Conservation (phyloP, 2,888 invertebrate species). For the Drosophila kambysellisi region DNA sequence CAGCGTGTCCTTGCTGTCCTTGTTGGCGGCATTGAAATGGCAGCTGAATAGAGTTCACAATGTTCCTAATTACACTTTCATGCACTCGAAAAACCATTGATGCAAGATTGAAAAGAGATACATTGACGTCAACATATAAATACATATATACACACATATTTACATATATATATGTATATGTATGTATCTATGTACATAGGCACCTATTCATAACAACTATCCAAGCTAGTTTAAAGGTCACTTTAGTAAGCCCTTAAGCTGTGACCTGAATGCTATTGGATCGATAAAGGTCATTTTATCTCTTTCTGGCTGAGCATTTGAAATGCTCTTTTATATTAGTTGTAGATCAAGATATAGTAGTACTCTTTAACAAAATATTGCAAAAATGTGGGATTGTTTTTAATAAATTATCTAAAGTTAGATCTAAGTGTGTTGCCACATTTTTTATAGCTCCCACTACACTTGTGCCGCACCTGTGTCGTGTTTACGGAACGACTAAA, state of each 20-base stretch:
- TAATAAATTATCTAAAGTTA: not conserved
- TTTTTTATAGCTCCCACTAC: not conserved
- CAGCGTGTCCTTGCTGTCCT: conserved; percentile 41
- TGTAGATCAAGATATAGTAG: not conserved
- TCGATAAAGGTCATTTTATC: conserved; percentile 33
- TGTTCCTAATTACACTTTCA: conserved; percentile 51
- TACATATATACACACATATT: not conserved
- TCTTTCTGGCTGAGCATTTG: not conserved
- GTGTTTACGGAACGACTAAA: not conserved
- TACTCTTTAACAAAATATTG: not conserved
- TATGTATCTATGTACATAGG: not conserved
- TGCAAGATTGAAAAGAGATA: conserved; percentile 9
- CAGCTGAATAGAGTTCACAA: conserved; percentile 34
- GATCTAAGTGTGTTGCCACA: not conserved
- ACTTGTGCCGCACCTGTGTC: not conserved
- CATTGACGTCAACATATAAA: conserved; percentile 19
- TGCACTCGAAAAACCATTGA: conserved; percentile 37
- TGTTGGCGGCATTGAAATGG: conserved; percentile 49
- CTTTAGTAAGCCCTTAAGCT: conserved; percentile 2
- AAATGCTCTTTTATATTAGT: not conserved
- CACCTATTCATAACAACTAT: conserved; percentile 20
- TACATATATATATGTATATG: not conserved
- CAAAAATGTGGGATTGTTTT: not conserved
- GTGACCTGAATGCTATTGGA: conserved; percentile 43
- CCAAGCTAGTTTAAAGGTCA: conserved; percentile 43